These are phyloP conservation scores for Hydrocynus forskahlii DNA, from an alignment of 2,797 vertebrate species.

Conservation along the genomic window DNA sequence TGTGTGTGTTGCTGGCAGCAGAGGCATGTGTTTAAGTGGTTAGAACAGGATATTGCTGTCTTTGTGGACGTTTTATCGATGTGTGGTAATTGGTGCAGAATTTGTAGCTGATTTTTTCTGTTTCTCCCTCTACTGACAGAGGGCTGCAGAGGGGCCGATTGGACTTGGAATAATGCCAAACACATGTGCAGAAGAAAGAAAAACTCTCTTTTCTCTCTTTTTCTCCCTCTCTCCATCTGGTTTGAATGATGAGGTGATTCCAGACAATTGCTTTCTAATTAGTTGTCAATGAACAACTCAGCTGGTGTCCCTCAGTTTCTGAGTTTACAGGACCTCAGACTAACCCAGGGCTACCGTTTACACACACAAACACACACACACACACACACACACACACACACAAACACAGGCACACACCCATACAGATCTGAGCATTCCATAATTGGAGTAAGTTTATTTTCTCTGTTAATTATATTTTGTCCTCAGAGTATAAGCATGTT, in stretches of 20 bases:
- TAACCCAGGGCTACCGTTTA: slow-evolving; percentile 16
- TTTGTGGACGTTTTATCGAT: slow-evolving; percentile 50
- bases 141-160: slow-evolving; percentile 40
- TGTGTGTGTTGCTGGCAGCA: too few species aligned
- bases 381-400: not conserved
- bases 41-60: slow-evolving; percentile 60
- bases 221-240: slow-evolving; percentile 67
- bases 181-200: slow-evolving; percentile 42
- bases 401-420: too few species aligned
- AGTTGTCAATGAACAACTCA: slow-evolving; percentile 79
- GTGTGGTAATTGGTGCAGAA: slow-evolving; percentile 50
- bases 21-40: slow-evolving; percentile 39
- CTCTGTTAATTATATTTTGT: slow-evolving; percentile 26
- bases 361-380: not conserved
- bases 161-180: slow-evolving; percentile 51
- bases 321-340: slow-evolving; percentile 60
- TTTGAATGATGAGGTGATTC: slow-evolving; percentile 77
- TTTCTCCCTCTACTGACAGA: slow-evolving; percentile 46
- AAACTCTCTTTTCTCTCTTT: slow-evolving; percentile 28
- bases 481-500: slow-evolving; percentile 7
- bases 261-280: slow-evolving; percentile 79
- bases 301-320: slow-evolving; percentile 70
- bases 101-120: slow-evolving; percentile 39
- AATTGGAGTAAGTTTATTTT: slow-evolving; percentile 21
- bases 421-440: slow-evolving; percentile 20